Evolutionary conservation across 1,140 invertebrate species (phyloP), one percentile per base, ranked within the genome.

Genomic region (Drosophila tsacasi): DNA sequence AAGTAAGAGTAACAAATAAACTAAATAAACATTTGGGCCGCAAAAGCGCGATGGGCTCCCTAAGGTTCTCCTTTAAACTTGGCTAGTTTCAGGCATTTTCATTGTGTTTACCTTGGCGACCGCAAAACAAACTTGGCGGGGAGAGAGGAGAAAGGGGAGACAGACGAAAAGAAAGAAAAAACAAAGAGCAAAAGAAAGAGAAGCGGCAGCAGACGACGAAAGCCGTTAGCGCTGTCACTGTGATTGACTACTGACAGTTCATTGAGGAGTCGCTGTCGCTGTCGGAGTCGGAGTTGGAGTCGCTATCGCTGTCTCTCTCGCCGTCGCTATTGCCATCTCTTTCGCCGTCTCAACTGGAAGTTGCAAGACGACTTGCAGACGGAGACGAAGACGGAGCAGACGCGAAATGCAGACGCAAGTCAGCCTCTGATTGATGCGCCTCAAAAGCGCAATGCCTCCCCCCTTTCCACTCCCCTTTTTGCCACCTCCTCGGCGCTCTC

Each of bases 391-490:
- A n/a, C 17, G 17, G 25, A 50, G 35, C 49, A 63, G 62, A 60
- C 62, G 37, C 52, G 12, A 65, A 54, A 32, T 49, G 66, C 35
- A 72, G 67, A 61, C 71, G 71, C 39, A 46, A 73, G 68, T 52
- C 71, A 61, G 71, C 68, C 69, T 73, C 76, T 79, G 76, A 78
- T 78, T 76, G 74, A 76, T 76, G 74, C 58, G 69, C 72, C 72
- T 75, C 68, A 75, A 75, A 75, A 73, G 72, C 72, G 57, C 62
- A 66, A 57, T 55, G 60, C 59, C 30, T 50, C 62, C 30, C 59
- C 62, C 61, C 35, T 50, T 23, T 58, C 13, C 37, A 42, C 46
- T 42, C 37, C 52, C 19, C 52, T 47, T n/a, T 21, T 42, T 44
- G 21, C 54, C 30, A 40, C 44, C 60, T 55, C 44, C 35, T 21